Base-by-base conservation (phyloP, 2,888 invertebrate genomes). In the Lepidocyrtoides sp. region DNA sequence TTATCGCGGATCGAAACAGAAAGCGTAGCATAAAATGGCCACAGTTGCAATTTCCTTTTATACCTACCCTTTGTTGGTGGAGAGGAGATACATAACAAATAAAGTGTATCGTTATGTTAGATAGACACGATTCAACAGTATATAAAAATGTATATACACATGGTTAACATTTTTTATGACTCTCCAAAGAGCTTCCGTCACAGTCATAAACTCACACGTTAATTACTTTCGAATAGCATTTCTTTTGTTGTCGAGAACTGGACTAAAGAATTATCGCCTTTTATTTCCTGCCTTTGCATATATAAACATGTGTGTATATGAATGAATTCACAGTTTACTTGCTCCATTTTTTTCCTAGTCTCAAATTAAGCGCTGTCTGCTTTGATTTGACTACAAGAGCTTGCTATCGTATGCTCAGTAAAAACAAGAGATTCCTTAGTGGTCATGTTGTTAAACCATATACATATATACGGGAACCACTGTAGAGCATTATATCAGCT, bases 241-340 rank as follows among this genome's bases (percentile, higher is more conserved):
- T 44, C 66, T 44, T 83, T 26, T 20, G 32, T 29, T 36, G 17
- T 10, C 41, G 66, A 44, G n/a, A 83, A 57, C 51, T 85, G 54
- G 72, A 44, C 48, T 26, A 79, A 85, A 72, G 60, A 77, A 60
- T 60, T 88, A 88, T 69, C 81, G 36, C 32, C 81, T 32, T 88
- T 88, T 82, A 81, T 88, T 88, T 82, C 81, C 88, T 41, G 81
- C 54, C 54, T 41, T 36, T 26, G 48, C 44, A 44, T 77, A 26
- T 51, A 69, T 3, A 20, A 26, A 66, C 32, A 17, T 14, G 26
- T 26, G 26, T 26, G 10, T 26, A 14, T 12, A 44, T 23, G 12
- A 7, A 44, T 48, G 75, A 69, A 20, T 44, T 75, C 26, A 41
- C 17, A 69, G n/a, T n/a, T n/a, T 48, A 54, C 17, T 54, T 72